A percentile compares a stretch with the other conserved stretches of the same genome.
phyloP scores from a whole-genome alignment of 2,113 vertebrate genomes.

The Hypanus sabinus region DNA sequence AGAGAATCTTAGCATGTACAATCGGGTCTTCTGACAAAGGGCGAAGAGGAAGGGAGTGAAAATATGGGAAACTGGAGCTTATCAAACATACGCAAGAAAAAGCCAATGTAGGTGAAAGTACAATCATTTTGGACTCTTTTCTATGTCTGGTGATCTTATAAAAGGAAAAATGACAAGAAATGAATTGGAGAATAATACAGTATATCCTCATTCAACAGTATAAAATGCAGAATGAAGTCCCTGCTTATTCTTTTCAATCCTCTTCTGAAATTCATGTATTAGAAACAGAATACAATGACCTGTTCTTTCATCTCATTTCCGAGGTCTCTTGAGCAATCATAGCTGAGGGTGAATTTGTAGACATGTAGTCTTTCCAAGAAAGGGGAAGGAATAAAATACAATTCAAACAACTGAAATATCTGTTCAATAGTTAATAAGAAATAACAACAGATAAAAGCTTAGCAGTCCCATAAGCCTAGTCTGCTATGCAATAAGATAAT shows the following conservation, averaged over 20 bases:
- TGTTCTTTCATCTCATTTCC: too few species aligned
- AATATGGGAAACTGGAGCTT: background rate
- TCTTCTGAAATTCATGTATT: too few species aligned
- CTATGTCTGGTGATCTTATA: background rate
- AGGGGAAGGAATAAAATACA: background rate
- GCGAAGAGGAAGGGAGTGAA: background rate
- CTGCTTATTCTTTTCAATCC: too few species aligned
- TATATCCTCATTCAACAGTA: too few species aligned
- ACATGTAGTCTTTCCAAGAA: background rate
- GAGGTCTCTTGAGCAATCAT: too few species aligned
- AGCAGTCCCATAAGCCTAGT: too few species aligned
- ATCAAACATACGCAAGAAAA: background rate
- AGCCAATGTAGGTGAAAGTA: background rate
- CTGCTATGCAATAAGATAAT: too few species aligned
- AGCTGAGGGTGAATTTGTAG: too few species aligned
- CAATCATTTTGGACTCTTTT: background rate
- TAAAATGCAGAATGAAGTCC: too few species aligned
- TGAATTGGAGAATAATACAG: background rate
- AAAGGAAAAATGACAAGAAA: background rate
- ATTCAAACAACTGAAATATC: background rate
- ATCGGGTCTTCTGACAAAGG: background rate
- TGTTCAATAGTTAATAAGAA: too few species aligned
- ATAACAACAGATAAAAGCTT: too few species aligned
- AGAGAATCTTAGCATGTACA: background rate
- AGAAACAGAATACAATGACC: too few species aligned